A percentile compares a stretch with the other conserved stretches of the same genome.
Evolutionary conservation across 2,113 vertebrate genomes (phyloP).

Genomic region (Gobius niger): DNA sequence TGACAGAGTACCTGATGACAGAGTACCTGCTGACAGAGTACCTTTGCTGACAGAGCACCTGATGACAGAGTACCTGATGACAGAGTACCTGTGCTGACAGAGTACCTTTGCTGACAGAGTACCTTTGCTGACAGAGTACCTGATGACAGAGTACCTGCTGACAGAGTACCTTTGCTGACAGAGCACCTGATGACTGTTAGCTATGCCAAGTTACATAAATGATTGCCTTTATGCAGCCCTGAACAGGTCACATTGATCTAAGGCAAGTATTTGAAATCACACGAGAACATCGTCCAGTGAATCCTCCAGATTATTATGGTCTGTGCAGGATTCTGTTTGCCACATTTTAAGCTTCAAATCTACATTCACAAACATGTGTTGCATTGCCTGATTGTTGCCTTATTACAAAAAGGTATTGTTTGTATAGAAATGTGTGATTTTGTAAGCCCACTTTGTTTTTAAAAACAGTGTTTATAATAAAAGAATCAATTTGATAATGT

Average conservation of each 20-base stretch:
- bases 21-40: too few relatives aligned
- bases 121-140: conserved; percentile 87
- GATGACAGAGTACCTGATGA: too few relatives aligned
- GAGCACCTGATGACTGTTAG: too few relatives aligned
- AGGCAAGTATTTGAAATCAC: background rate
- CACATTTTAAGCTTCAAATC: conserved; percentile 12
- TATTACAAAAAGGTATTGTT: conserved; percentile 46
- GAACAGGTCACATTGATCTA: background rate
- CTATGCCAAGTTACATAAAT: conserved; percentile 7
- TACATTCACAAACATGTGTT: conserved; percentile 30
- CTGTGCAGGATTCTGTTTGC: background rate
- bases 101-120: conserved; percentile 61
- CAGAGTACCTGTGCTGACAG: too few relatives aligned
- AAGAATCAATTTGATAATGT: conserved; percentile 16
- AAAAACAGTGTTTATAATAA: conserved; percentile 51
- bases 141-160: conserved; percentile 73
- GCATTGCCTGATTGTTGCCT: conserved; percentile 59
- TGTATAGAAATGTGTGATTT: conserved; percentile 25
- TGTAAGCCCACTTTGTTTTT: conserved; percentile 26
- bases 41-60: too few relatives aligned
- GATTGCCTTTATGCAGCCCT: conserved; percentile 50
- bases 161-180: conserved; percentile 87
- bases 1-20: too few relatives aligned
- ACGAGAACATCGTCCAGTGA: too few relatives aligned
- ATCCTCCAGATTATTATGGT: background rate